These are phyloP conservation scores for Calyptomena viridis DNA, from an alignment of 2,113 vertebrate genomes.

Conservation along the genomic window DNA sequence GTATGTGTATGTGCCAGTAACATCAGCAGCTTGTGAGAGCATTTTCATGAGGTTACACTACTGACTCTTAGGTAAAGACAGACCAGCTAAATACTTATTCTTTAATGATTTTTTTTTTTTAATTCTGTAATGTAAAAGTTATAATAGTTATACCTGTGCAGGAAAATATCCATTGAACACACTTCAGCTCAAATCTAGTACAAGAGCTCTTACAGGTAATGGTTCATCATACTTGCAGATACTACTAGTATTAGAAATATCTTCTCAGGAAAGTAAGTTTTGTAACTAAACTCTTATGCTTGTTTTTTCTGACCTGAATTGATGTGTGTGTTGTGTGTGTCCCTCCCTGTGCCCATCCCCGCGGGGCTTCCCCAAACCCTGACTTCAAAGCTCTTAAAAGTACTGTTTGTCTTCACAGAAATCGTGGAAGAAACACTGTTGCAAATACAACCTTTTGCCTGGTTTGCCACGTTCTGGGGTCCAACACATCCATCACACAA, in stretches of 20 bases:
- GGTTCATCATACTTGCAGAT: background rate
- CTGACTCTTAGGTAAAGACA: background rate
- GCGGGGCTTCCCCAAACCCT: background rate
- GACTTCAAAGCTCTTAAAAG: background rate
- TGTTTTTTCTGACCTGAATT: background rate
- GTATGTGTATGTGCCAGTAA: background rate
- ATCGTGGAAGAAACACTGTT: background rate
- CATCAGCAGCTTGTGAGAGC: background rate
- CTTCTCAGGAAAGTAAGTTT: background rate
- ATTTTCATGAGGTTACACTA: background rate
- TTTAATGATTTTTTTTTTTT: background rate
- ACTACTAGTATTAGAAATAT: background rate
- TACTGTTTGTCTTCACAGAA: background rate
- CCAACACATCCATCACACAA: background rate
- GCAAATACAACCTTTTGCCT: background rate
- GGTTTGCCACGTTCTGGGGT: background rate
- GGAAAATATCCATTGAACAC: background rate
- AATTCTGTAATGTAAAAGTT: background rate
- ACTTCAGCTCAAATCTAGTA: background rate
- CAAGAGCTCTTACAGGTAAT: background rate
- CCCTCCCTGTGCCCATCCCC: background rate
- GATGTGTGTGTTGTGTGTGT: too few relatives aligned
- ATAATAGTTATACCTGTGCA: background rate
- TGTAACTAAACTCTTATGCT: background rate
- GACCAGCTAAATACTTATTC: background rate